phyloP scores from a whole-genome alignment of 2,797 vertebrate genomes.

The Spinibarbus caldwelli region DNA sequence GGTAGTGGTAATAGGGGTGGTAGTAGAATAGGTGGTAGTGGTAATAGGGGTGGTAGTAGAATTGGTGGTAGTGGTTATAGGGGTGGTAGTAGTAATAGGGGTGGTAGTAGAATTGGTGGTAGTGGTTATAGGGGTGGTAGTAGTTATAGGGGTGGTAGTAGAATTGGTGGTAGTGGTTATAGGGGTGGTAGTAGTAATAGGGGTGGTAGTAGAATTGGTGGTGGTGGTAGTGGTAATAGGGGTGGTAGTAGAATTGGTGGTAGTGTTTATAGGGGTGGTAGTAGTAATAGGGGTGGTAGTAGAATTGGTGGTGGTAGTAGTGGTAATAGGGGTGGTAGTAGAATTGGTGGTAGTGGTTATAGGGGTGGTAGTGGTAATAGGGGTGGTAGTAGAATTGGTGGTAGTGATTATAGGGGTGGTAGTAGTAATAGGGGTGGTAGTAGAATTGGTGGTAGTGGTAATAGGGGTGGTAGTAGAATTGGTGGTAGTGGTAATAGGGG shows the following conservation, averaged over 20 bases:
- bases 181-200: not conserved
- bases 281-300: no score
- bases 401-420: no score
- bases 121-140: rapidly evolving
- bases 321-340: not conserved
- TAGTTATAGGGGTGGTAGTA: not conserved
- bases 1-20: no score
- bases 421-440: not conserved
- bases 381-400: not conserved
- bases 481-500: not conserved
- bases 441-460: no score
- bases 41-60: no score
- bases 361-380: not conserved
- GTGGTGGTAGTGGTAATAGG: rapidly evolving
- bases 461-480: not conserved
- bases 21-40: no score
- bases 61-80: no score
- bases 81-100: rapidly evolving
- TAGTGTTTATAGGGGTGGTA: not conserved
- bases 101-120: not conserved
- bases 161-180: no score
- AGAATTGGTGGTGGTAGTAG: not conserved
- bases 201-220: not conserved
- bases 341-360: not conserved
- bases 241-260: no score